Percentiles rank a stretch among this genome's conserved stretches.
Conservation (phyloP, 2,888 invertebrate species). For the Noctua comes region DNA sequence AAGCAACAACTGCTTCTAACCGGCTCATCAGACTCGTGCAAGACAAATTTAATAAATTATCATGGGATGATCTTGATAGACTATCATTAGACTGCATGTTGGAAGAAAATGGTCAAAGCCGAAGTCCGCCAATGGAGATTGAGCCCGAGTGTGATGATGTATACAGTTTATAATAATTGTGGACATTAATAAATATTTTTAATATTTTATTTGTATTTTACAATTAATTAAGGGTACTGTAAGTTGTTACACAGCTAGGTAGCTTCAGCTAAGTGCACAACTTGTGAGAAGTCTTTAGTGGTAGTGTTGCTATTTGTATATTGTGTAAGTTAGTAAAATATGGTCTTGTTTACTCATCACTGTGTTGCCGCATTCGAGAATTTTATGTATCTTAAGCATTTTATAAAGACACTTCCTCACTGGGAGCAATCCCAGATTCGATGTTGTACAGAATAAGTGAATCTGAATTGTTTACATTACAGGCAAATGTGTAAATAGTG, state of each 20-base stretch:
- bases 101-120: constrained; percentile 71
- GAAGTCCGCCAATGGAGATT: constrained; percentile 64
- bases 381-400: not conserved
- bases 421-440: not conserved
- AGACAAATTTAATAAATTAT: constrained; percentile 88
- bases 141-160: constrained; percentile 76
- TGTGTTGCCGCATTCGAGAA: constrained; percentile 27
- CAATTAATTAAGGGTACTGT: constrained; percentile 36
- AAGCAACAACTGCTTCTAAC: constrained; percentile 91
- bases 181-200: constrained; percentile 56
- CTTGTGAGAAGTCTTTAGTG: constrained; percentile 43
- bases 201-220: constrained; percentile 60
- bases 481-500: not conserved
- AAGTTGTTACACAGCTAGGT: constrained; percentile 48
- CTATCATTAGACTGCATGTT: constrained; percentile 83
- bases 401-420: not conserved
- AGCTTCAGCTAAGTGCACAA: constrained; percentile 45
- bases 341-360: constrained; percentile 20
- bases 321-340: constrained; percentile 51
- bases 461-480: not conserved
- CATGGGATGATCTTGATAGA: constrained; percentile 91
- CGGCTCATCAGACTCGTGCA: constrained; percentile 90
- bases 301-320: constrained; percentile 60
- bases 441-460: not conserved
- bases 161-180: constrained; percentile 76